Conservation (phyloP, 1,140 invertebrate species). For the Epicauta chinensis region DNA sequence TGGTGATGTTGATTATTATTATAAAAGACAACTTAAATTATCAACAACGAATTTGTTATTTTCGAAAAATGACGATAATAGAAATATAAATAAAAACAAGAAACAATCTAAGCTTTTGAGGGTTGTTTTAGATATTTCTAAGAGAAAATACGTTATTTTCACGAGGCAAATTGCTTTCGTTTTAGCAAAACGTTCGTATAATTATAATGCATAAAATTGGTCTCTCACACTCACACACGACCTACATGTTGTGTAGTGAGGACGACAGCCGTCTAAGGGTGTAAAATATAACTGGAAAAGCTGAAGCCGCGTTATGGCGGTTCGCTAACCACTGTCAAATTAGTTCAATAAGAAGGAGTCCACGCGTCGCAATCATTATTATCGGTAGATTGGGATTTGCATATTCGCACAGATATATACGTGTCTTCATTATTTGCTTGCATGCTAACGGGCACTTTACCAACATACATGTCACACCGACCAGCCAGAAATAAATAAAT, state of each 20-base stretch:
- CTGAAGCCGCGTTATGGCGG: slow-evolving; percentile 28
- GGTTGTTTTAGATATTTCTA: too few relatives aligned
- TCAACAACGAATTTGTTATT: too few relatives aligned
- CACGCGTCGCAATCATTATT: slow-evolving; percentile 41
- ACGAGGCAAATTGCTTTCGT: slow-evolving; percentile 14
- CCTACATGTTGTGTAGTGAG: too few relatives aligned
- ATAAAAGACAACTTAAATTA: too few relatives aligned
- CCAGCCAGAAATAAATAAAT: background rate
- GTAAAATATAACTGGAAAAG: slow-evolving; percentile 30
- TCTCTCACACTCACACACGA: slow-evolving; percentile 7
- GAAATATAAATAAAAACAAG: background rate
- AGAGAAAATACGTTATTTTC: too few relatives aligned
- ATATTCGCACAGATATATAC: slow-evolving; percentile 28
- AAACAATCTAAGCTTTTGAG: too few relatives aligned
- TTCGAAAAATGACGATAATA: background rate
- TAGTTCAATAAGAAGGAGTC: slow-evolving; percentile 42
- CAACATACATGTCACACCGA: slow-evolving; percentile 12
- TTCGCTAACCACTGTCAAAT: slow-evolving; percentile 38
- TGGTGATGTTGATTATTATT: too few relatives aligned
- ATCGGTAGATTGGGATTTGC: slow-evolving; percentile 38
- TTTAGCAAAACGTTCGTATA: slow-evolving; percentile 3
- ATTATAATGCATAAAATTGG: slow-evolving; percentile 15
- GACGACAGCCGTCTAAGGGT: slow-evolving; percentile 18
- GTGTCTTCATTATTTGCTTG: slow-evolving; percentile 33
- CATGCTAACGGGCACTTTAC: slow-evolving; percentile 30